Evolutionary conservation across 2,113 vertebrate genomes (phyloP), one percentile per base, ranked within the genome.

Genomic region (Zosterops lateralis): DNA sequence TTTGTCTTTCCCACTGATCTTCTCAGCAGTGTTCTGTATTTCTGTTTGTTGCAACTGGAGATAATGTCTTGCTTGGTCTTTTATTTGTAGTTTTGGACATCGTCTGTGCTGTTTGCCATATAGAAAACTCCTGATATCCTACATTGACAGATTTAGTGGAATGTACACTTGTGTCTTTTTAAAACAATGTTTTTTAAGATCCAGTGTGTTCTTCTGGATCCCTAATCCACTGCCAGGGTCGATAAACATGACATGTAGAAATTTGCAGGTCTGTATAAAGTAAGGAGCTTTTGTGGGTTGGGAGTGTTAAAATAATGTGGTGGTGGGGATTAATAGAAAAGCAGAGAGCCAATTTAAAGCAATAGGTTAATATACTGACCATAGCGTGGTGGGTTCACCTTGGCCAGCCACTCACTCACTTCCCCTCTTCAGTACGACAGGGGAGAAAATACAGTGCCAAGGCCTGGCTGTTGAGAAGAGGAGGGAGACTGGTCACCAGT

Each of bases 391-490:
- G 17, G 14, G 21, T 71, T 75, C 32, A 12, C 16, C 53, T 45
- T 50, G 68, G 18, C 38, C 53, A 67, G 9, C 32, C 28, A 26
- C 22, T 2, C 22, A 4, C 31, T 73, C 4, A 1, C 29, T 60
- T 10, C 3, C 1, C 5, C 10, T 76, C 28, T 12, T 67, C 54
- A 67, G 1, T 10, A 50, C 58, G 15, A 12, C 34, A 20, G 21
- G 19, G 28, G 11, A 72, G 17, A 50, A 90, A 28, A 60, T 48
- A 21, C 0, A 2, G 4, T 31, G 10, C 48, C 48, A 64, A 45
- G 53, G 44, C 31, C 53, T 7, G 0, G 4, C 28, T 79, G 24
- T 19, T 0, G 0, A 32, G 26, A 10, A 61, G 47, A 47, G 36
- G 51, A 32, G 36, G 56, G 45, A 34, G 15, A 17, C 12, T 17